Base-by-base conservation (phyloP, 2,113 vertebrate genomes). In the Cebus imitator region DNA sequence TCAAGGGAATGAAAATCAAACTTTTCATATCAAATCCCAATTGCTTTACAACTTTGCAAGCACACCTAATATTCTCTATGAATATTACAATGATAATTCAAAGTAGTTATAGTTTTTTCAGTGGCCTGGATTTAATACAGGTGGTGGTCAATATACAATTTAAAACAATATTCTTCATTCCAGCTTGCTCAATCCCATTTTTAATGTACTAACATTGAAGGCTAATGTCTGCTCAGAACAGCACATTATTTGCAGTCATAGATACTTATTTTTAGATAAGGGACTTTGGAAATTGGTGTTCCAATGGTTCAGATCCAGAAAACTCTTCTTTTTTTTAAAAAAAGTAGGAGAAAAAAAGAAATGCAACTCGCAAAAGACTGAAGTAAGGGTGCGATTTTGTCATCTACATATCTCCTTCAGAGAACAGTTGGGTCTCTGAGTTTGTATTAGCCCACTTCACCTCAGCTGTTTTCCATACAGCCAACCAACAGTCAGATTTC, bases 211-310 rank as follows among this genome's bases (percentile, higher is more conserved):
- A 95, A 96, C 93, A 97, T 68, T 97, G 93, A 97, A 96, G 88
- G 68, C 2, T 76, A 91, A 70, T 57, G 93, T 37, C 16, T 79
- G 43, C 0, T 13, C 66, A 96, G 89, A 72, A 79, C 55, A 96
- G 87, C 82, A 89, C 91, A 91, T 97, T 97, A 97, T 95, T 96
- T 98, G 94, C n/a, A 58, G 97, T 97, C 97, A 97, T 85, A 83
- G 57, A 97, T 25, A 96, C 95, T 98, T 96, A 94, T 94, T 95
- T 96, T 96, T 97, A 90, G 85, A 97, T 96, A 96, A 91, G 88
- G 83, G 88, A 72, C 86, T 98, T 98, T 95, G 61, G 55, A 91
- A 96, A 96, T 75, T 96, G 86, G 92, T 89, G 68, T 30, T 66
- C n/a, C 9, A 37, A 6, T 73, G 2, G 23, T 11, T 55, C n/a